Base-by-base conservation (phyloP, 2,797 vertebrate genomes). In the Oreonectes daqikongensis region DNA sequence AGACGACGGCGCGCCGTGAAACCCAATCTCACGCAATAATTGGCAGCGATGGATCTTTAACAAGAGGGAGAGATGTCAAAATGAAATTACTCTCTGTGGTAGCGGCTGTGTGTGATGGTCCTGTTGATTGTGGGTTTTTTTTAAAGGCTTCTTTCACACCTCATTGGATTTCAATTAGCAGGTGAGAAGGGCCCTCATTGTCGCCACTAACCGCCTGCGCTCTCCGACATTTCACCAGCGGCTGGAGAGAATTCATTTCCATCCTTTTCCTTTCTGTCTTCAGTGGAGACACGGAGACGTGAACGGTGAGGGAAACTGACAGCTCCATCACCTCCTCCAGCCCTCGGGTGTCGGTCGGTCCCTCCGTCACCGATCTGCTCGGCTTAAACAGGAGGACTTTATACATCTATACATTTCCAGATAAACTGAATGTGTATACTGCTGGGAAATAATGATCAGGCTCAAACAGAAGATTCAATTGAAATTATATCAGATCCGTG, bases 151-250 rank as follows among this genome's bases (percentile, higher is more conserved):
- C 82, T 84, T 84, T 87, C 85, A 86, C 85, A 87, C 84, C 84
- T 85, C 86, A 86, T 86, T 87, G 86, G 84, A 84, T 87, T 87
- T 86, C 86, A 87, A 87, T 87, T 86, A 87, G 85, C 82, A 85
- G 83, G 75, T 84, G 76, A 80, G 81, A 82, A 72, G 79, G 76
- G 75, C 77, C 75, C 8, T 57, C 50, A 80, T 71, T 81, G 60
- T 84, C 81, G 63, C 68, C 52, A 60, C 74, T 83, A 86, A 84
- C 84, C 75, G 79, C 69, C 79, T 70, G 77, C 79, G 40, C 67
- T 81, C 81, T 5, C 69, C 84, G 83, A 82, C 83, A 85, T 85
- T 75, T 83, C 57, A 76, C 69, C 79, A 77, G 50, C 65, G 73
- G 81, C 65, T 78, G 75, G 77, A 78, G 81, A 73, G 81, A 80